Evolutionary conservation across 1,140 invertebrate genomes (phyloP).

Genomic region (Camponotus vicinus): DNA sequence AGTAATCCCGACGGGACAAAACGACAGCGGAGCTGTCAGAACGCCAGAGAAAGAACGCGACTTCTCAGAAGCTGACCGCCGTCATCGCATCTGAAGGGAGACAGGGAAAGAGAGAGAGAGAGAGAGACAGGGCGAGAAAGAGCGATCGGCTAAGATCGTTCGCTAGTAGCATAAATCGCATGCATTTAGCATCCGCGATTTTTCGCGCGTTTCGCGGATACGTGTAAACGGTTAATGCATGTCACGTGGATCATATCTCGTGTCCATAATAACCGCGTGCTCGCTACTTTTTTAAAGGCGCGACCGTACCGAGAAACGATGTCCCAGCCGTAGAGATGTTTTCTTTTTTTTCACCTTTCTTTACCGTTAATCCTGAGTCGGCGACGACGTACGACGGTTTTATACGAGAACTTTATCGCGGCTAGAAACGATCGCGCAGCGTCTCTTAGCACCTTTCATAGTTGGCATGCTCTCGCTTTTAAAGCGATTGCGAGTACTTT

Average conservation of each 20-base stretch:
- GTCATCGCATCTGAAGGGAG: background rate
- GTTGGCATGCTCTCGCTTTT: constrained; percentile 73
- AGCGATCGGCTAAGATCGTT: constrained; percentile 74
- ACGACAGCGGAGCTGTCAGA: constrained; percentile 54
- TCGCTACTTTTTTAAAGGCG: constrained; percentile 73
- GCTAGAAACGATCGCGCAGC: constrained; percentile 66
- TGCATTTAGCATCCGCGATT: constrained; percentile 77
- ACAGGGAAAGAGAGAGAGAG: background rate
- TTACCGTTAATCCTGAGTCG: constrained; percentile 57
- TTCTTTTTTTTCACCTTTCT: constrained; percentile 35
- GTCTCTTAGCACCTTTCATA: constrained; percentile 77
- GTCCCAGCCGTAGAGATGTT: constrained; percentile 8
- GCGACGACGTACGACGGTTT: constrained; percentile 48
- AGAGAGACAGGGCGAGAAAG: background rate
- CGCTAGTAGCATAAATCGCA: constrained; percentile 74
- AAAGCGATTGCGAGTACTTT: constrained; percentile 79
- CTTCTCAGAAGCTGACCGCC: constrained; percentile 55
- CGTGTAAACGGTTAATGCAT: constrained; percentile 71
- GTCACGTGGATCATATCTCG: constrained; percentile 73
- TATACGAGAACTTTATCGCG: constrained; percentile 74
- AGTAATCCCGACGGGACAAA: constrained; percentile 51
- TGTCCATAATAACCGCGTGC: constrained; percentile 65
- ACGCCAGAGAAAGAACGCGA: constrained; percentile 48
- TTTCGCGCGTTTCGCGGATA: constrained; percentile 71
- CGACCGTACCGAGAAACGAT: constrained; percentile 29